phyloP scores from a whole-genome alignment of 1,140 invertebrate genomes.

The Colletes gigas region DNA sequence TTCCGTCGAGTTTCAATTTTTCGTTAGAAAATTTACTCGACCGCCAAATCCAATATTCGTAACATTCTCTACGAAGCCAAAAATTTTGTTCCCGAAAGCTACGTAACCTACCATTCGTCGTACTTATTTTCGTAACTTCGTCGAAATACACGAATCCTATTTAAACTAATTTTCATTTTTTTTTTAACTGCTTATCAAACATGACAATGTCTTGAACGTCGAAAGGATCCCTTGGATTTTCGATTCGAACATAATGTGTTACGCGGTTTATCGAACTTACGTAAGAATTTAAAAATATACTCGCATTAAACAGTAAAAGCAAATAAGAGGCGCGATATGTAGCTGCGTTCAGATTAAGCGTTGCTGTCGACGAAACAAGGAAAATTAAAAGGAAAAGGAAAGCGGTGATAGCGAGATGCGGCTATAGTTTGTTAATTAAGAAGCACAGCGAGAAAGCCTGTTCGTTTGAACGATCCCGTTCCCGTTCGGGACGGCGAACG shows the following conservation, averaged over 20 bases:
- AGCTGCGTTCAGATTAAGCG: not conserved
- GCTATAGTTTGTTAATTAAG: constrained; percentile 24
- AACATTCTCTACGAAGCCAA: too few species aligned
- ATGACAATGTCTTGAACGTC: too few species aligned
- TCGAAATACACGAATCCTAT: too few species aligned
- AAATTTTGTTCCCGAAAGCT: too few species aligned
- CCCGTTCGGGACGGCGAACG: not conserved
- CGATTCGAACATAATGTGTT: constrained; percentile 20
- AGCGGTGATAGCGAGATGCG: not conserved
- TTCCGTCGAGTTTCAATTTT: too few species aligned
- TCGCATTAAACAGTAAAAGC: constrained; percentile 18
- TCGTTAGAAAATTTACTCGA: too few species aligned
- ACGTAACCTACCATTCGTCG: too few species aligned
- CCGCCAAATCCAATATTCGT: too few species aligned
- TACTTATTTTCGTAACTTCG: too few species aligned
- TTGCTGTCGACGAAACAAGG: not conserved
- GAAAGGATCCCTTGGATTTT: not conserved
- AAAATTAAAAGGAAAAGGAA: too few species aligned
- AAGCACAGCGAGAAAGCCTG: not conserved
- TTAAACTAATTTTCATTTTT: too few species aligned
- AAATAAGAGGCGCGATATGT: constrained; percentile 17
- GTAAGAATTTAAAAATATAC: constrained; percentile 33
- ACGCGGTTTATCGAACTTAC: not conserved
- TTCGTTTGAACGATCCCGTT: not conserved
- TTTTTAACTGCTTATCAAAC: too few species aligned